Evolutionary conservation across 2,888 invertebrate genomes (phyloP).

Genomic region (Nemotelus pantherinus): DNA sequence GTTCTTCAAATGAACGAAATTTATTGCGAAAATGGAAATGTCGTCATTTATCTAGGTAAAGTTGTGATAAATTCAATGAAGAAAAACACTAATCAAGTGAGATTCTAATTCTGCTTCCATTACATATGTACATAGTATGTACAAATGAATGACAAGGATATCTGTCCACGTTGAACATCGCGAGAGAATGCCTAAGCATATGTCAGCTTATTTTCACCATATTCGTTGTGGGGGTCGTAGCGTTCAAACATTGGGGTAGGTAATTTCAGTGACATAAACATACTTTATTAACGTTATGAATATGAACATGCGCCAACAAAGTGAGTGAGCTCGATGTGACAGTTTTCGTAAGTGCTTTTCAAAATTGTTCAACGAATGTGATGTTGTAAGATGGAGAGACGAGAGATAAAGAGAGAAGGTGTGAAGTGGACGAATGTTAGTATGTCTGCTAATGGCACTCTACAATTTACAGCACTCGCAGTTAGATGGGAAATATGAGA

Average conservation of each 20-base stretch:
- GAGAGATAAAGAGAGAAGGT: background rate
- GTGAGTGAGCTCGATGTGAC: background rate
- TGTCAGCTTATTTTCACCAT: constrained; percentile 15
- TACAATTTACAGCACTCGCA: background rate
- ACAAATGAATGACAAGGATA: no score
- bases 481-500: constrained; percentile 15
- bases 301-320: background rate
- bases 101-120: no score
- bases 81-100: no score
- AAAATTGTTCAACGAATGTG: background rate
- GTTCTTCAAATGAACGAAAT: no score
- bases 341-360: constrained; percentile 24
- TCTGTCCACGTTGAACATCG: no score
- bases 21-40: no score
- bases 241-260: constrained; percentile 12
- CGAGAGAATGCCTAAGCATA: background rate
- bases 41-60: no score
- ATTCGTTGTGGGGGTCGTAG: background rate
- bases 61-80: no score
- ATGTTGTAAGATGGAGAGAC: no score
- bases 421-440: background rate
- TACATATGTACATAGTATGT: no score
- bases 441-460: constrained; percentile 13
- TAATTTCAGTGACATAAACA: constrained; percentile 22
- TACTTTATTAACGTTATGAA: constrained; percentile 22